Percentiles rank a stretch among this genome's conserved stretches.
These are phyloP conservation scores for Melanogrammus aeglefinus DNA, from an alignment of 2,797 vertebrate species.

Conservation along the genomic window DNA sequence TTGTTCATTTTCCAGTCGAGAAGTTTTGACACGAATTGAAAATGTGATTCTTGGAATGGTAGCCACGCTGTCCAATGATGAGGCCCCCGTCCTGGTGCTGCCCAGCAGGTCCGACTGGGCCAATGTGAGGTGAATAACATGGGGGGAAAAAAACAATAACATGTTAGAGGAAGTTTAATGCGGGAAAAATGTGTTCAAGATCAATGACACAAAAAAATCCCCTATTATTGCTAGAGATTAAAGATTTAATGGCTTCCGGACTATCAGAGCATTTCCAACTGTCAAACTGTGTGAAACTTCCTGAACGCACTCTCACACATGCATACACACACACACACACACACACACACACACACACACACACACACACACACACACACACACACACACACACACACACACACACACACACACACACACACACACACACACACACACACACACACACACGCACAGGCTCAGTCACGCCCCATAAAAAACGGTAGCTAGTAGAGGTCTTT, in stretches of 20 bases:
- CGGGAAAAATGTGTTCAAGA: neutral
- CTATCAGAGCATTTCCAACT: conserved; percentile 47
- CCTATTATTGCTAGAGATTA: conserved; percentile 27
- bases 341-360: neutral
- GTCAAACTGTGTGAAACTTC: conserved; percentile 44
- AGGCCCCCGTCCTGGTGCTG: conserved; percentile 81
- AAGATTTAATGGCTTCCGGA: conserved; percentile 54
- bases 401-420: neutral
- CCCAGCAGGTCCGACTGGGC: conserved; percentile 83
- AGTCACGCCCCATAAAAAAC: conserved; percentile 1
- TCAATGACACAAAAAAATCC: neutral
- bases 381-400: conserved; percentile 21
- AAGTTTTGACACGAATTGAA: conserved; percentile 85
- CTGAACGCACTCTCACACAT: conserved; percentile 8
- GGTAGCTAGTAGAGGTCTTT: conserved; percentile 49
- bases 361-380: neutral
- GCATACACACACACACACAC: no score
- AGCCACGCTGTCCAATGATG: conserved; percentile 76
- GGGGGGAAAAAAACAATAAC: neutral
- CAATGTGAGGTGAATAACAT: conserved; percentile 79
- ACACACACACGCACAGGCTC: neutral
- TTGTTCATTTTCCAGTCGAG: conserved; percentile 66
- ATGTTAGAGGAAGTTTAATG: neutral
- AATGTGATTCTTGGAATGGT: conserved; percentile 79
- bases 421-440: conserved; percentile 13